Evolutionary conservation across 2,113 vertebrate species (phyloP).

Genomic region (Calonectris borealis): DNA sequence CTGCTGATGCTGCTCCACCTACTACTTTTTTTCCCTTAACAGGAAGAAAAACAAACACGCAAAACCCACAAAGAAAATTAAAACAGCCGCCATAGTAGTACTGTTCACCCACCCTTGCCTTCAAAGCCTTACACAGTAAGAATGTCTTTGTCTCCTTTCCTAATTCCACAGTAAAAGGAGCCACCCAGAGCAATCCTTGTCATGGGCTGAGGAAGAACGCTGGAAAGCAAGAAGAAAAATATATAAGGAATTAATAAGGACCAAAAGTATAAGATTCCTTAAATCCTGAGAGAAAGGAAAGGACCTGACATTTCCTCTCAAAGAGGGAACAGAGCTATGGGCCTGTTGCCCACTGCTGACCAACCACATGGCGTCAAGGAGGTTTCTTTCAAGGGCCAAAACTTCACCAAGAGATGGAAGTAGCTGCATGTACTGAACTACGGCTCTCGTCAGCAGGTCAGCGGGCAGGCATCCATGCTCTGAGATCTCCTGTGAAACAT

Average conservation of each 20-base stretch:
- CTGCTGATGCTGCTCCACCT: neutral
- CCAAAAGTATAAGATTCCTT: neutral
- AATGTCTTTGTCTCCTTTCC: neutral
- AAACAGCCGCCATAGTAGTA: neutral
- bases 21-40: neutral
- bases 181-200: neutral
- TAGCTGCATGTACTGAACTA: accelerated
- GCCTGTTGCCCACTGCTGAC: neutral
- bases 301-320: neutral
- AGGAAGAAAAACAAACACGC: neutral
- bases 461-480: accelerated
- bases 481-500: neutral
- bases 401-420: neutral
- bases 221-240: neutral
- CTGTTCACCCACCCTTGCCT: neutral
- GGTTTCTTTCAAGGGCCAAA: neutral
- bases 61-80: neutral
- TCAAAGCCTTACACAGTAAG: neutral
- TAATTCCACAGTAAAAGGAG: neutral
- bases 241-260: neutral
- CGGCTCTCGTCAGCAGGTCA: neutral
- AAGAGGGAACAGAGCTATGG: neutral
- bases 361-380: neutral
- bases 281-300: neutral
- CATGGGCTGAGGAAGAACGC: neutral